Conservation (phyloP, 2,113 vertebrate genomes). For the Gasterosteus aculeatus region DNA sequence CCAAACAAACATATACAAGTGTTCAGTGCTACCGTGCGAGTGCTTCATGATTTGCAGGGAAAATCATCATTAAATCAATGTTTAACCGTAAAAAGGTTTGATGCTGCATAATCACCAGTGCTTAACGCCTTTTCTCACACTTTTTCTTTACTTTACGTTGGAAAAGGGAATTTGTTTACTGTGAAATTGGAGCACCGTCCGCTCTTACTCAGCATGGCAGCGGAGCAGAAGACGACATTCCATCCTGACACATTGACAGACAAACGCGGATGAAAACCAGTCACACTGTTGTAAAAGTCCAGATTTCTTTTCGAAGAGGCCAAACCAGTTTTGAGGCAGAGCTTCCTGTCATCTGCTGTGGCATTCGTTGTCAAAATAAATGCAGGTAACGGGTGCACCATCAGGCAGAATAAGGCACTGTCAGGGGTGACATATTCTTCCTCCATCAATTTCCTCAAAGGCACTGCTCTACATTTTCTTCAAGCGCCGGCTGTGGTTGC, state of each 20-base stretch:
- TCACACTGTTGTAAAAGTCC: slow-evolving; percentile 9
- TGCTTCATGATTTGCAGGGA: not conserved
- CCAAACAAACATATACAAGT: not conserved
- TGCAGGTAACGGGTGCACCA: slow-evolving; percentile 20
- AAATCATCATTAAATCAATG: not conserved
- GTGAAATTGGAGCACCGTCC: not conserved
- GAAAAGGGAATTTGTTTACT: not conserved
- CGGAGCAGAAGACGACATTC: not conserved
- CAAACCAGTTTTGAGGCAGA: not conserved
- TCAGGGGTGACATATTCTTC: not conserved
- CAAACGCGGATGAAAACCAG: slow-evolving; percentile 25
- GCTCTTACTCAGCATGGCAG: not conserved
- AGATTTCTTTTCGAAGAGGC: not conserved
- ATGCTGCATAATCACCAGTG: not conserved
- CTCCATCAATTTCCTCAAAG: slow-evolving; percentile 24
- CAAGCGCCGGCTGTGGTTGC: not conserved
- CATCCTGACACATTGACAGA: slow-evolving; percentile 27
- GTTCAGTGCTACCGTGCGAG: not conserved
- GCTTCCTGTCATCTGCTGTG: slow-evolving; percentile 13
- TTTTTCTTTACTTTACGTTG: not conserved
- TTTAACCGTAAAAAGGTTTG: not conserved
- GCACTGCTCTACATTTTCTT: slow-evolving; percentile 5
- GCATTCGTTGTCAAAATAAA: not conserved
- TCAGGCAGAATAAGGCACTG: slow-evolving; percentile 17
- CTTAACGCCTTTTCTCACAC: not conserved